Base-by-base conservation (phyloP, 2,113 vertebrate genomes). In the Bubo scandiacus region DNA sequence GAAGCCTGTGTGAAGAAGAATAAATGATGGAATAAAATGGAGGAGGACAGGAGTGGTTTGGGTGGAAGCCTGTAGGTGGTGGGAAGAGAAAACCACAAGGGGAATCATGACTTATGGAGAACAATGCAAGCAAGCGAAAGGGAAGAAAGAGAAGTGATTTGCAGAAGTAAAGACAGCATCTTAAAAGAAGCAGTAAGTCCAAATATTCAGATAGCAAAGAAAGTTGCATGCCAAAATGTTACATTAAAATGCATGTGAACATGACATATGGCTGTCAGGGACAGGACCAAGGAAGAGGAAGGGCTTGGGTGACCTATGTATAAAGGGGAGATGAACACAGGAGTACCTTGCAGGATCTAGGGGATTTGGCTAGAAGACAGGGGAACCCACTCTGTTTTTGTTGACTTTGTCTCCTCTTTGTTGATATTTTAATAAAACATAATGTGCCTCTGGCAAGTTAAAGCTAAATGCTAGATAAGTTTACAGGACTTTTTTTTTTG, bases 401-500 rank as follows among this genome's bases (percentile, higher is more conserved):
- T 96, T 95, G 96, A 84, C 72, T 94, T 95, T 95, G 91, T 88
- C 95, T 96, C 34, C 72, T 81, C 74, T 88, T 67, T 83, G 63
- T 90, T 96, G 92, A 90, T 96, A 90, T 43, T 97, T 97, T 94
- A 97, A 97, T 97, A 96, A 95, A 96, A 92, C 84, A 58, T 94
- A 96, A 61, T 74, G 81, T 95, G 95, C 96, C 93, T 96, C 71
- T 89, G 91, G 93, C 94, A 94, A 93, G 92, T 89, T 91, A 89
- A 91, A 94, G 59, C 86, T 96, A 91, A 97, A 96, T 90, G 68
- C 95, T 94, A 83, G 92, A 90, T 93, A 95, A 93, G 66, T 96
- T 94, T 91, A 85, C 12, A 26, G 92, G 84, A 66, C 74, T 96
- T 96, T 94, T 87, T 71, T 32, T 66, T 47, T 96, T 97, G 71